These are phyloP conservation scores for Hucho hucho DNA, from an alignment of 2,113 vertebrate genomes.

Conservation along the genomic window DNA sequence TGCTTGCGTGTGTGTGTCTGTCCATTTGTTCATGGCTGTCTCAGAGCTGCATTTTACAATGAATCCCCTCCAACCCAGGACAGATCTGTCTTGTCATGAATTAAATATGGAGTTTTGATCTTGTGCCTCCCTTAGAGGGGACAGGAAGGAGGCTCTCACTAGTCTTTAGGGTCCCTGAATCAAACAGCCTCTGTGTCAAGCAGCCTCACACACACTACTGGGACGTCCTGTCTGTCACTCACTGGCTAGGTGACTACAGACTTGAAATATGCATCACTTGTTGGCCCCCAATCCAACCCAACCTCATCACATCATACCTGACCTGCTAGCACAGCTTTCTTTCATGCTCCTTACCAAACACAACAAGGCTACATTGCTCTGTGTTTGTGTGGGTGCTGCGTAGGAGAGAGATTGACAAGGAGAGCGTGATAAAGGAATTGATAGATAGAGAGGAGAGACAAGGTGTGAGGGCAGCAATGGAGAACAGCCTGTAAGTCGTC, in stretches of 20 bases:
- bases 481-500: constrained; percentile 11
- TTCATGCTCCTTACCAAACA: not conserved
- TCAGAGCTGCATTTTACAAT: constrained; percentile 42
- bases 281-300: too few species aligned
- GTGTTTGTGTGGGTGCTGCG: constrained; percentile 13
- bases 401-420: not conserved
- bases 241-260: too few species aligned
- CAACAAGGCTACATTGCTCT: not conserved
- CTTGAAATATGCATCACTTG: too few species aligned
- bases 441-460: not conserved
- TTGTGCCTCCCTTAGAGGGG: constrained; percentile 64
- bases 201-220: too few species aligned
- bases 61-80: constrained; percentile 51
- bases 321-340: not conserved
- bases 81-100: constrained; percentile 75
- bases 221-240: too few species aligned
- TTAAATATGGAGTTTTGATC: constrained; percentile 73
- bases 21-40: constrained; percentile 51
- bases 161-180: too few species aligned
- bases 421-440: not conserved
- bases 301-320: too few species aligned
- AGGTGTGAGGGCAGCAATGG: not conserved
- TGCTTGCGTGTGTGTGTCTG: constrained; percentile 29
- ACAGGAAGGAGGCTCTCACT: constrained; percentile 56
- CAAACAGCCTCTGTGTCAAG: too few species aligned